Conservation (phyloP, 1,140 invertebrate species). For the Gonatopus flavifemur region DNA sequence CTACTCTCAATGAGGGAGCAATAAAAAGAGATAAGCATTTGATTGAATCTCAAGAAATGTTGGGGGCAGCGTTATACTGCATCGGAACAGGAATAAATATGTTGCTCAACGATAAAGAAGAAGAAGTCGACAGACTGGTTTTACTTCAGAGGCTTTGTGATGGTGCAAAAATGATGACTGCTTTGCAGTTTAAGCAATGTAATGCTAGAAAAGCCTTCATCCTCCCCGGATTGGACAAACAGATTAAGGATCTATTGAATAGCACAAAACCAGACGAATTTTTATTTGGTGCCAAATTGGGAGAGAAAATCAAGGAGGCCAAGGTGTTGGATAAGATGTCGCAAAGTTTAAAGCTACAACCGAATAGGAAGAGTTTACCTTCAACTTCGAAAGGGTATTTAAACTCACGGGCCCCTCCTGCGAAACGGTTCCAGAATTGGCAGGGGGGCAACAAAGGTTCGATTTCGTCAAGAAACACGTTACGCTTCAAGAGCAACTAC, state of each 20-base stretch:
- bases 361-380: too few relatives aligned
- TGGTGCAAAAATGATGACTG: not conserved
- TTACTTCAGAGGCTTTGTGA: slow-evolving; percentile 1
- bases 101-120: not conserved
- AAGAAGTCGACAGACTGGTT: not conserved
- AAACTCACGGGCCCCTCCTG: too few relatives aligned
- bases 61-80: not conserved
- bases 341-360: too few relatives aligned
- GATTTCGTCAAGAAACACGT: too few relatives aligned
- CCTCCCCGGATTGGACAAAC: not conserved
- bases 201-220: slow-evolving; percentile 2
- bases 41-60: not conserved
- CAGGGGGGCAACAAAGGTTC: too few relatives aligned
- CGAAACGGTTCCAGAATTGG: too few relatives aligned
- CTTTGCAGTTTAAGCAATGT: not conserved
- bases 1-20: not conserved
- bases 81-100: not conserved
- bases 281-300: not conserved
- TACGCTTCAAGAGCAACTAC: too few relatives aligned
- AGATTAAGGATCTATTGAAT: not conserved
- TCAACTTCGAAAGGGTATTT: too few relatives aligned
- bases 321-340: too few relatives aligned
- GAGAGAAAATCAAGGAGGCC: too few relatives aligned
- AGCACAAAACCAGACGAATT: not conserved
- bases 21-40: slow-evolving; percentile 2